Evolutionary conservation across 2,113 vertebrate genomes (phyloP).

Genomic region (Amphiprion ocellaris): DNA sequence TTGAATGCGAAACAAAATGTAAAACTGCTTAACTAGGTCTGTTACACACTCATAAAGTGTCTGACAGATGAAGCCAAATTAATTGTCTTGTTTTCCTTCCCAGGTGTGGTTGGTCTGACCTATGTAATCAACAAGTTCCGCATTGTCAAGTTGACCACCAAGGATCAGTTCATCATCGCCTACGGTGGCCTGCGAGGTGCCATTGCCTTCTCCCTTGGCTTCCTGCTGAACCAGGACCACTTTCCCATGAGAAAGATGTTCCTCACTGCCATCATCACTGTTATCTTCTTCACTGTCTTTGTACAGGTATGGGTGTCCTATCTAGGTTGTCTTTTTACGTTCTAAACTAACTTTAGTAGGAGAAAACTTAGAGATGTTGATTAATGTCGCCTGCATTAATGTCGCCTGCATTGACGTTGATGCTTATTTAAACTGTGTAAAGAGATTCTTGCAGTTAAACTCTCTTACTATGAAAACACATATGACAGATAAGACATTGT

Average conservation of each 20-base stretch:
- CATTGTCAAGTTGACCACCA: conserved; percentile 95
- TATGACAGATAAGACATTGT: too few species aligned
- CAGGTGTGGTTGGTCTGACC: conserved; percentile 94
- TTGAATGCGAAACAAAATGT: too few species aligned
- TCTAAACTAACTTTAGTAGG: neutral
- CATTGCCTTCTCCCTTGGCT: conserved; percentile 97
- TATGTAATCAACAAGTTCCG: conserved; percentile 98
- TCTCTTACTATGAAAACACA: neutral
- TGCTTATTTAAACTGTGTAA: neutral
- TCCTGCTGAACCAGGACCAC: conserved; percentile 85
- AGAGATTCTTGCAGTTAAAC: neutral
- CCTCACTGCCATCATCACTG: conserved; percentile 97
- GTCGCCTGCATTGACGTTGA: neutral
- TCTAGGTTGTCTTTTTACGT: neutral
- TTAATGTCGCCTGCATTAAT: neutral
- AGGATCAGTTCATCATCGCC: conserved; percentile 98
- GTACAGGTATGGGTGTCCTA: conserved; percentile 88
- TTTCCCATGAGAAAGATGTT: conserved; percentile 92
- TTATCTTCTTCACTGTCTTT: conserved; percentile 99
- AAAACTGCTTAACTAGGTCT: neutral
- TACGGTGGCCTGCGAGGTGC: conserved; percentile 97
- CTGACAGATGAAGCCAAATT: neutral
- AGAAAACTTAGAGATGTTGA: neutral
- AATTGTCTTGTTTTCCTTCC: neutral
- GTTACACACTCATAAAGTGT: neutral